phyloP scores from a whole-genome alignment of 2,797 vertebrate genomes.

The Lindbergichthys nudifrons region DNA sequence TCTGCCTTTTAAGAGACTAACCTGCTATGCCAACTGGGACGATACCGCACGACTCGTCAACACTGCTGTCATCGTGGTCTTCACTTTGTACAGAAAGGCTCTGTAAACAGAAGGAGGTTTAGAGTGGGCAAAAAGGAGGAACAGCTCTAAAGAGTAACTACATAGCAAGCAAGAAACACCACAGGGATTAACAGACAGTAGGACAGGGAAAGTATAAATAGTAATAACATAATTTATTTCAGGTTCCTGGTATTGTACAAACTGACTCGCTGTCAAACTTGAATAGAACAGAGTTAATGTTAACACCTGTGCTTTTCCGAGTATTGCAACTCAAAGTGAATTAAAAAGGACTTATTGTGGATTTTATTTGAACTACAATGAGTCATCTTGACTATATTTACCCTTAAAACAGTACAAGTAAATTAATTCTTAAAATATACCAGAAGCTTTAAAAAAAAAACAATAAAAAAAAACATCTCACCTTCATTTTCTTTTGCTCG shows the following conservation, averaged over 20 bases:
- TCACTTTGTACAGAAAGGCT: constrained; percentile 37
- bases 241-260: neutral
- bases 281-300: neutral
- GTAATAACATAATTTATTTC: neutral
- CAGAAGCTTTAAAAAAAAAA: neutral
- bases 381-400: neutral
- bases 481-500: constrained; percentile 90
- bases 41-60: constrained; percentile 38
- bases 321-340: neutral
- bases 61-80: constrained; percentile 60
- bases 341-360: neutral
- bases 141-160: neutral
- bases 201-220: constrained; percentile 1
- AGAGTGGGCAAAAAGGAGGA: constrained; percentile 4
- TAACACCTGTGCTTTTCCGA: constrained; percentile 2
- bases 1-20: constrained; percentile 46
- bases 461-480: constrained; percentile 65
- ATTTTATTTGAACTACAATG: neutral
- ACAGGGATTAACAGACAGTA: neutral
- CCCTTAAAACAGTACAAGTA: neutral
- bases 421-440: neutral
- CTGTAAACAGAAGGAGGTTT: constrained; percentile 55
- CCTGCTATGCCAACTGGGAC: constrained; percentile 55
- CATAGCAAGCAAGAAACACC: neutral
- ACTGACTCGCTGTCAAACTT: neutral